A percentile compares a stretch with the other conserved stretches of the same genome.
phyloP scores from a whole-genome alignment of 2,888 invertebrate genomes.

The Hemithea aestivaria region DNA sequence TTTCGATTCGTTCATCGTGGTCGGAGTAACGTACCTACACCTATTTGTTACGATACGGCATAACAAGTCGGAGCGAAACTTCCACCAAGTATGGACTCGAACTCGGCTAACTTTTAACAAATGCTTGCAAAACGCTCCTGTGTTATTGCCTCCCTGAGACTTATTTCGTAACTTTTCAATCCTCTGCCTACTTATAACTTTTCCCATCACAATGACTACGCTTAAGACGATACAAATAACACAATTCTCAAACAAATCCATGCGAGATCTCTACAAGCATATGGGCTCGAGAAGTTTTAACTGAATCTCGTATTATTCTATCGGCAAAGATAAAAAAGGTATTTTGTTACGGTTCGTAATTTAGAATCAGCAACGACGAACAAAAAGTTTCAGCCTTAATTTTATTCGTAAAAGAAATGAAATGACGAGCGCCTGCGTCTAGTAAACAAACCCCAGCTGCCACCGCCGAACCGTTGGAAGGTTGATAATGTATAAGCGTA shows the following conservation, averaged over 20 bases:
- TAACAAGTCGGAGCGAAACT: slow-evolving; percentile 27
- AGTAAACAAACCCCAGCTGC: too few species aligned
- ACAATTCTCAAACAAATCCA: slow-evolving; percentile 47
- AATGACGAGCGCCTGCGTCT: not conserved
- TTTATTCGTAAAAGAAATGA: not conserved
- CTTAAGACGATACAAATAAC: slow-evolving; percentile 63
- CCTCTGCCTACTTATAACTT: slow-evolving; percentile 62
- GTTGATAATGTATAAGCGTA: too few species aligned
- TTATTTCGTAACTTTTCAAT: slow-evolving; percentile 61
- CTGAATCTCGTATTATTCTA: slow-evolving; percentile 32
- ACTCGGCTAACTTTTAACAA: slow-evolving; percentile 49
- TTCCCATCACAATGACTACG: slow-evolving; percentile 62
- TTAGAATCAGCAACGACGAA: slow-evolving; percentile 6
- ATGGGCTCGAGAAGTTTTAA: slow-evolving; percentile 35
- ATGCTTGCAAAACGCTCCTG: slow-evolving; percentile 52
- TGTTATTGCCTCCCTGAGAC: slow-evolving; percentile 52
- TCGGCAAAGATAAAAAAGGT: slow-evolving; percentile 19
- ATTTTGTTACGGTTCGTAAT: slow-evolving; percentile 13
- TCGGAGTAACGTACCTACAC: too few species aligned
- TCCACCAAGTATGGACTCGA: slow-evolving; percentile 36
- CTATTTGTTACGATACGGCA: slow-evolving; percentile 18
- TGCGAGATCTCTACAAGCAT: slow-evolving; percentile 38
- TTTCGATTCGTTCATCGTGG: too few species aligned
- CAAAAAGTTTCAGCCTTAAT: slow-evolving; percentile 6
- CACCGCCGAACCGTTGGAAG: too few species aligned